These are phyloP conservation scores for Drosophila takahashii DNA, from an alignment of 1,140 invertebrate genomes.

Conservation along the genomic window DNA sequence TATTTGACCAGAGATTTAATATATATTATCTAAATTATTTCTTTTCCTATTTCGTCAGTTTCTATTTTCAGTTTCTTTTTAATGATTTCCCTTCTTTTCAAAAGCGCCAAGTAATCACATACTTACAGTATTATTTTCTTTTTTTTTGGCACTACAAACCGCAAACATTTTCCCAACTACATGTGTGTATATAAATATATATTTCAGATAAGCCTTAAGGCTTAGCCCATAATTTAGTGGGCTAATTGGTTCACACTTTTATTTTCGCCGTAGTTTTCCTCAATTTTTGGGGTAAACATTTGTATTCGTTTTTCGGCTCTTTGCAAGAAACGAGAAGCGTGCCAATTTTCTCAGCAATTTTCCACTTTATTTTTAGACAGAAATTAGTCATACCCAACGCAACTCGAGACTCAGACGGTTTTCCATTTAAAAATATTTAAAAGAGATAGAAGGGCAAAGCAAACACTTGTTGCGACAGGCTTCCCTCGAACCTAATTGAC, in stretches of 20 bases:
- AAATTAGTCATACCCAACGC: slow-evolving; percentile 66
- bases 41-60: slow-evolving; percentile 47
- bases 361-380: slow-evolving; percentile 65
- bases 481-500: slow-evolving; percentile 59
- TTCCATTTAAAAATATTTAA: slow-evolving; percentile 40
- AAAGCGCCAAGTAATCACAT: slow-evolving; percentile 38
- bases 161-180: slow-evolving; percentile 32
- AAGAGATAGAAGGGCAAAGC: slow-evolving; percentile 37
- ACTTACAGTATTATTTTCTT: slow-evolving; percentile 22
- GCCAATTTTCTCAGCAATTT: slow-evolving; percentile 76
- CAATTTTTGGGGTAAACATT: slow-evolving; percentile 16
- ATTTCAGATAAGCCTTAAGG: slow-evolving; percentile 49
- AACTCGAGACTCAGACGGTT: slow-evolving; percentile 35
- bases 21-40: background rate
- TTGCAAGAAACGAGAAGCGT: slow-evolving; percentile 66
- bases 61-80: slow-evolving; percentile 51
- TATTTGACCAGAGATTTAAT: background rate
- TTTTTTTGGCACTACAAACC: slow-evolving; percentile 19
- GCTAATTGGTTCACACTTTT: slow-evolving; percentile 74
- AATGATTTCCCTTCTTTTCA: slow-evolving; percentile 10
- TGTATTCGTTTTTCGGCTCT: slow-evolving; percentile 6
- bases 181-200: slow-evolving; percentile 5
- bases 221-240: slow-evolving; percentile 67
- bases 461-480: slow-evolving; percentile 67
- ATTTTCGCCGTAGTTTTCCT: slow-evolving; percentile 40